Evolutionary conservation across 2,888 invertebrate genomes (phyloP).

Genomic region (Acronicta leporina): DNA sequence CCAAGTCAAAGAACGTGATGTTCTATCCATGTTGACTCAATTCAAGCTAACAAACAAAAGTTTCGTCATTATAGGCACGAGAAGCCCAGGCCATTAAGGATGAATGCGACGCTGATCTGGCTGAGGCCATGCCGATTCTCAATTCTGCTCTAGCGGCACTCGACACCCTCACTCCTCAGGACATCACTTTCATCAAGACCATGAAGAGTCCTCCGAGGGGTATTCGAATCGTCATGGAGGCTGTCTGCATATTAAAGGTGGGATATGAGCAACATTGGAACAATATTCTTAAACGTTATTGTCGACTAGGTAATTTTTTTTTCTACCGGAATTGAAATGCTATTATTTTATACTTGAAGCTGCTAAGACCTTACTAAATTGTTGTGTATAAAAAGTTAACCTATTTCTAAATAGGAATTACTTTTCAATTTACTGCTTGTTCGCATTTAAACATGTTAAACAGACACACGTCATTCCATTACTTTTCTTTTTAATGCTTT

Average conservation of each 20-base stretch:
- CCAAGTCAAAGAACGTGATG: too few relatives aligned
- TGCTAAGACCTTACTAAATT: not conserved
- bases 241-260: constrained; percentile 97
- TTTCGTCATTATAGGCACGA: constrained; percentile 80
- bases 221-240: constrained; percentile 97
- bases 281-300: too few relatives aligned
- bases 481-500: constrained; percentile 48
- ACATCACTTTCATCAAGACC: constrained; percentile 97
- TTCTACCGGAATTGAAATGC: not conserved
- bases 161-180: constrained; percentile 96
- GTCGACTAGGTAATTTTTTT: too few relatives aligned
- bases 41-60: too few relatives aligned
- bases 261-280: not conserved
- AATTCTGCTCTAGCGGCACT: constrained; percentile 95
- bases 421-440: not conserved
- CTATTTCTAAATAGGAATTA: not conserved
- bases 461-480: constrained; percentile 28
- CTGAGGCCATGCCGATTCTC: constrained; percentile 97
- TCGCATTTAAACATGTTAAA: constrained; percentile 6
- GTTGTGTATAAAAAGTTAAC: not conserved
- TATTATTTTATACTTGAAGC: not conserved
- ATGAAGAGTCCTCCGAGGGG: constrained; percentile 99
- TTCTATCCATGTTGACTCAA: too few relatives aligned
- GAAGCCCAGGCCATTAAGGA: constrained; percentile 96
- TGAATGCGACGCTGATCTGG: constrained; percentile 97